These are phyloP conservation scores for Gymnocephalus cernua DNA, from an alignment of 2,113 vertebrate genomes.

Conservation along the genomic window DNA sequence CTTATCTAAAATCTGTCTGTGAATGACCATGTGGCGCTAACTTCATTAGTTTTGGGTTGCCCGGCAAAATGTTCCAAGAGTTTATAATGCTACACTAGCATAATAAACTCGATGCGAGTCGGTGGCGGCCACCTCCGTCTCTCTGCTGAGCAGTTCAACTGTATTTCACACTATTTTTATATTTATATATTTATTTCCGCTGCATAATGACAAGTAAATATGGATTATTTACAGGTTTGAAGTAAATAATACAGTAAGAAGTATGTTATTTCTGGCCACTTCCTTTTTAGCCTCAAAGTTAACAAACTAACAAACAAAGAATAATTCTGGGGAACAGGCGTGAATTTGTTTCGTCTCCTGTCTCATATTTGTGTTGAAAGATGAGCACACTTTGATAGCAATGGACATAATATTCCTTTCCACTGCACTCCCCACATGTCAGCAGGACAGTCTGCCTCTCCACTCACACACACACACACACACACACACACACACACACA, in stretches of 20 bases:
- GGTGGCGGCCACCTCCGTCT: too few species aligned
- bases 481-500: neutral
- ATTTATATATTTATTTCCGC: too few species aligned
- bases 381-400: slow-evolving; percentile 45
- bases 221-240: neutral
- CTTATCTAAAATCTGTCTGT: neutral
- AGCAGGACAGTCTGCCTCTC: slow-evolving; percentile 31
- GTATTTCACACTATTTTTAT: too few species aligned
- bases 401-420: slow-evolving; percentile 52
- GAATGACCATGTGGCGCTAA: neutral
- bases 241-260: neutral
- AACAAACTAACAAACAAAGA: neutral
- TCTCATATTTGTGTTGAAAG: slow-evolving; percentile 47
- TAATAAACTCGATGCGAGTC: too few species aligned
- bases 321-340: neutral
- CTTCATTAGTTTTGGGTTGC: neutral
- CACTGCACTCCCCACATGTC: slow-evolving; percentile 6
- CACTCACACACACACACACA: neutral
- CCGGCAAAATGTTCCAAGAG: too few species aligned
- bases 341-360: slow-evolving; percentile 57
- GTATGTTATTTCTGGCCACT: neutral
- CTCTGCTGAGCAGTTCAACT: too few species aligned
- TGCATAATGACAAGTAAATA: neutral
- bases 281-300: neutral
- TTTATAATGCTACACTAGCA: too few species aligned